These are phyloP conservation scores for Camponotus pennsylvanicus DNA, from an alignment of 1,140 invertebrate genomes.

Conservation along the genomic window DNA sequence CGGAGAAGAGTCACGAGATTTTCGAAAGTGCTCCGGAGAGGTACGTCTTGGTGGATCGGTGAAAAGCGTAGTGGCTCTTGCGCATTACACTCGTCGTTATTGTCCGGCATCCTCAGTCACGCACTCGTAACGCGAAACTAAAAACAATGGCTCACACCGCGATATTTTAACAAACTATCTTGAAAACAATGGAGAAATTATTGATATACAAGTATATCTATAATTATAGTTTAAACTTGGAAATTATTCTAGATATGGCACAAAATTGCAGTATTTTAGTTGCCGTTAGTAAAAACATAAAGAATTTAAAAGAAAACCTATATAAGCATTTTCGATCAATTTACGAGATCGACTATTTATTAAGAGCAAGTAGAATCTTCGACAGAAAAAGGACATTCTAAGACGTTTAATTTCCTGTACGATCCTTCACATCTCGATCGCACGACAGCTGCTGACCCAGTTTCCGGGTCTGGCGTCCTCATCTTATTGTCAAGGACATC, in stretches of 20 bases:
- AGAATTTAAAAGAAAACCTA: background rate
- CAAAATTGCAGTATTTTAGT: background rate
- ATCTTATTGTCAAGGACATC: conserved; percentile 52
- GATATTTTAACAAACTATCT: background rate
- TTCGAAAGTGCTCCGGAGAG: conserved; percentile 71
- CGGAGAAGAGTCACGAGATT: conserved; percentile 72
- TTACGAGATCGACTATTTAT: background rate
- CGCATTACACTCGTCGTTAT: background rate
- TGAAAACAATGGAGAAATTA: background rate
- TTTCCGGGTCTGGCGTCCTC: conserved; percentile 32
- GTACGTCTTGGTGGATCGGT: conserved; percentile 17
- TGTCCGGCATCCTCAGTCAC: conserved; percentile 35
- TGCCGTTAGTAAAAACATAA: background rate
- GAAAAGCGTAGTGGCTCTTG: conserved; percentile 5
- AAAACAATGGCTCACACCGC: background rate
- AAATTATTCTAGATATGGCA: background rate
- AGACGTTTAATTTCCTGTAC: conserved; percentile 25
- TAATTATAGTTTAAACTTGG: background rate
- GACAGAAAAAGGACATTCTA: background rate
- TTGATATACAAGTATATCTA: background rate
- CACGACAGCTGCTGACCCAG: conserved; percentile 34
- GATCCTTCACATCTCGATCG: background rate
- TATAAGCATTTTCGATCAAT: background rate
- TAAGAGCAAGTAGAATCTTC: background rate
- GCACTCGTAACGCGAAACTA: conserved; percentile 21